Conservation (phyloP, 2,797 vertebrate species). For the Cyprinella venusta region DNA sequence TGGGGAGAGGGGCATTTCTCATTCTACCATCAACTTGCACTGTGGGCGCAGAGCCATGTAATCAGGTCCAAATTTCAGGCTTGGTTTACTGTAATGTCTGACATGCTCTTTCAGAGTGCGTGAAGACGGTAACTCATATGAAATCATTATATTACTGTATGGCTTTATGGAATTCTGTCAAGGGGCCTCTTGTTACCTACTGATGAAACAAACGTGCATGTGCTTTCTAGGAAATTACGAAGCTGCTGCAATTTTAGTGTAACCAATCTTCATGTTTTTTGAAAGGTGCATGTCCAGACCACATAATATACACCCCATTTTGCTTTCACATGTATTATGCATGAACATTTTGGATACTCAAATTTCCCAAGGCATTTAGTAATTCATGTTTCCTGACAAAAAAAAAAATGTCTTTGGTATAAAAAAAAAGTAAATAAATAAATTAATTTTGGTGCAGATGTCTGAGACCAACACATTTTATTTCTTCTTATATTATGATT, state of each 20-base stretch:
- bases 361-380: slow-evolving; percentile 18
- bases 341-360: slow-evolving; percentile 20
- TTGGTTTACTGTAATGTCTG: slow-evolving; percentile 64
- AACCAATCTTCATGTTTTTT: slow-evolving; percentile 50
- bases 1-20: slow-evolving; percentile 58
- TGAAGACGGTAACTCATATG: slow-evolving; percentile 52
- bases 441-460: neutral
- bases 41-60: slow-evolving; percentile 64
- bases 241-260: slow-evolving; percentile 54
- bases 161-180: slow-evolving; percentile 58
- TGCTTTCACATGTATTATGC: slow-evolving; percentile 15
- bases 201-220: slow-evolving; percentile 63
- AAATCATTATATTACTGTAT: slow-evolving; percentile 58
- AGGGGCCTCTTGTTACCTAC: slow-evolving; percentile 52
- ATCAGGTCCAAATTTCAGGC: slow-evolving; percentile 74
- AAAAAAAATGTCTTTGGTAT: neutral
- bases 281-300: slow-evolving; percentile 52
- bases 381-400: neutral
- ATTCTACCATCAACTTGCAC: slow-evolving; percentile 79
- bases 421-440: neutral
- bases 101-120: slow-evolving; percentile 48
- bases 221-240: slow-evolving; percentile 47
- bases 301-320: slow-evolving; percentile 29
- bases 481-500: neutral
- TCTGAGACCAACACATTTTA: neutral